Evolutionary conservation across 2,113 vertebrate genomes (phyloP).

Genomic region (Bungarus multicinctus): DNA sequence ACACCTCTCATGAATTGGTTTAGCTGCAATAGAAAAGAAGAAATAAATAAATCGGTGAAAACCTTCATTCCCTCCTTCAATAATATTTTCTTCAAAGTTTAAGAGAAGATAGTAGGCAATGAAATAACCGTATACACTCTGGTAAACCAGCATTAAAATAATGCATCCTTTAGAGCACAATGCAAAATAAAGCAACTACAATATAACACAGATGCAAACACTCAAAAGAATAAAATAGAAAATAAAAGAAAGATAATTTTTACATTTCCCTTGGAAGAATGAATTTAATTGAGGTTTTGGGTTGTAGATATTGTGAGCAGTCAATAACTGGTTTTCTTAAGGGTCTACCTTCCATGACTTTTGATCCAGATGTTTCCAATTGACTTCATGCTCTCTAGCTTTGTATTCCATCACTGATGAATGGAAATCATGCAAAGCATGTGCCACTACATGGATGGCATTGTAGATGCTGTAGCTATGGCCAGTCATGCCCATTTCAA

Average conservation of each 20-base stretch:
- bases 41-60: background rate
- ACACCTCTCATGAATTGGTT: background rate
- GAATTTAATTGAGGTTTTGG: background rate
- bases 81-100: background rate
- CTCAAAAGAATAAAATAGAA: background rate
- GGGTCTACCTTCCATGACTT: background rate
- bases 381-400: background rate
- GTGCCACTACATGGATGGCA: background rate
- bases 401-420: background rate
- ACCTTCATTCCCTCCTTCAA: too few species aligned
- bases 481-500: background rate
- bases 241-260: background rate
- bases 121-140: background rate
- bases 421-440: background rate
- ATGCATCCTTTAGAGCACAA: background rate
- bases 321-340: background rate
- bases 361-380: background rate
- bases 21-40: background rate
- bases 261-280: background rate
- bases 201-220: background rate
- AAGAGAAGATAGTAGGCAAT: background rate
- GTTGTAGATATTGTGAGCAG: background rate
- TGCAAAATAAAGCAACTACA: background rate
- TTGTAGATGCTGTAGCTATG: background rate
- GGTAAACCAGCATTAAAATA: background rate